Conservation (phyloP, 64 coral and sea anemone genomes). For the Actinia equina region DNA sequence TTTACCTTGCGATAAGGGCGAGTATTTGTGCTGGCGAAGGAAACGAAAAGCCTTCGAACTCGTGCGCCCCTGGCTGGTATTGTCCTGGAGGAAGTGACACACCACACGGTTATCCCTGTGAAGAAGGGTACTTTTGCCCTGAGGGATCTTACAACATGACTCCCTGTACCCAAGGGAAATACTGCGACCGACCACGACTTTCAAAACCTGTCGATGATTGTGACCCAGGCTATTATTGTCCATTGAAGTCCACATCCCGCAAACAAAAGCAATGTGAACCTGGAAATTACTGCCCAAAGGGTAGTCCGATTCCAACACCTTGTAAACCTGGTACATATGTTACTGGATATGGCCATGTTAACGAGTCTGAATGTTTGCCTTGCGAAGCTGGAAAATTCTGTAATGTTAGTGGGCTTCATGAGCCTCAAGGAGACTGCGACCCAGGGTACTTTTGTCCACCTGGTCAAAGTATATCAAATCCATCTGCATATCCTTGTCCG, state of each 20-base stretch:
- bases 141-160: conserved; percentile 77
- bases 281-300: conserved; percentile 78
- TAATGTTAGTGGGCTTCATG: conserved; percentile 74
- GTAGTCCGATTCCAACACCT: conserved; percentile 31
- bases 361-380: conserved; percentile 55
- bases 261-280: conserved; percentile 65
- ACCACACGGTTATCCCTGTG: conserved; percentile 44
- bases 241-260: conserved; percentile 54
- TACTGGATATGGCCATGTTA: conserved; percentile 65
- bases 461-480: conserved; percentile 65
- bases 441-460: conserved; percentile 83
- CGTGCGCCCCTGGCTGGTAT: conserved; percentile 85
- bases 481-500: conserved; percentile 57
- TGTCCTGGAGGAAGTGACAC: conserved; percentile 81
- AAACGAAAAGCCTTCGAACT: conserved; percentile 77
- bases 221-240: conserved; percentile 91
- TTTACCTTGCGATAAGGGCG: conserved; percentile 60
- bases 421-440: conserved; percentile 65
- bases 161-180: conserved; percentile 72
- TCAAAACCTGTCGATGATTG: conserved; percentile 42
- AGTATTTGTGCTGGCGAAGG: conserved; percentile 74
- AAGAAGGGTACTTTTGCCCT: conserved; percentile 68
- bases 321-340: conserved; percentile 83
- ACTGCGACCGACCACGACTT: conserved; percentile 59
- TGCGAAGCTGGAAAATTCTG: conserved; percentile 86